Percentiles rank a stretch among this genome's conserved stretches.
phyloP scores from a whole-genome alignment of 1,140 invertebrate species.

The Drosophila pallidifrons region DNA sequence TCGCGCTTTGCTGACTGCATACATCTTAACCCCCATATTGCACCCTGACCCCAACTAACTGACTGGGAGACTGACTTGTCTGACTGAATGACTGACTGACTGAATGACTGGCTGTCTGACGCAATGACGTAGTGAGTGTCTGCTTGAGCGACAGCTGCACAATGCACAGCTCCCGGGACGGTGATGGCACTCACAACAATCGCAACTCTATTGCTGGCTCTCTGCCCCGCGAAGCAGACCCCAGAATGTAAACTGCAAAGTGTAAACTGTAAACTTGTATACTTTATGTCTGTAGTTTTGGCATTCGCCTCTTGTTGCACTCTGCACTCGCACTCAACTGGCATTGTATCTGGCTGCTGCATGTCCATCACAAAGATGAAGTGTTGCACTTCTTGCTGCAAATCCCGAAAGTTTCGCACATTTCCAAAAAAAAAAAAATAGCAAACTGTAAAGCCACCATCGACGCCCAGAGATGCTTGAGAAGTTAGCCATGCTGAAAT shows the following conservation, averaged over 20 bases:
- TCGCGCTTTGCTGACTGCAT: conserved; percentile 70
- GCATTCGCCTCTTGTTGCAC: conserved; percentile 24
- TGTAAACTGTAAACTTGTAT: conserved; percentile 70
- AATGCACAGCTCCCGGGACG: conserved; percentile 29
- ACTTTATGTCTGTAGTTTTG: conserved; percentile 71
- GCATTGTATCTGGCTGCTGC: conserved; percentile 23
- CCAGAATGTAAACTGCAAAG: conserved; percentile 60
- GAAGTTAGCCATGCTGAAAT: conserved; percentile 51
- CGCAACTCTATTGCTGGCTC: conserved; percentile 40
- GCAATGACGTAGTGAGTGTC: conserved; percentile 27
- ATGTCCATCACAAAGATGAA: conserved; percentile 40
- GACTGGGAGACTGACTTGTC: conserved; percentile 21
- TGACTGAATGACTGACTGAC: conserved; percentile 7
- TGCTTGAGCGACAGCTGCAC: conserved; percentile 55
- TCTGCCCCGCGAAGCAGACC: conserved; percentile 28
- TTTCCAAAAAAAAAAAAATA: background rate
- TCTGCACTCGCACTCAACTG: conserved; percentile 39
- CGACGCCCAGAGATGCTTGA: conserved; percentile 1
- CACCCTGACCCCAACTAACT: conserved; percentile 10
- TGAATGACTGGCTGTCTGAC: conserved; percentile 31
- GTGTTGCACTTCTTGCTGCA: conserved; percentile 35
- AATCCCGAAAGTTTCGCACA: conserved; percentile 23
- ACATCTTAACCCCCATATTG: conserved; percentile 40
- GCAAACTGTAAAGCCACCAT: background rate
- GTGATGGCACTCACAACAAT: conserved; percentile 34